These are phyloP conservation scores for Drosophila baimaii DNA, from an alignment of 1,140 invertebrate genomes.

Conservation along the genomic window DNA sequence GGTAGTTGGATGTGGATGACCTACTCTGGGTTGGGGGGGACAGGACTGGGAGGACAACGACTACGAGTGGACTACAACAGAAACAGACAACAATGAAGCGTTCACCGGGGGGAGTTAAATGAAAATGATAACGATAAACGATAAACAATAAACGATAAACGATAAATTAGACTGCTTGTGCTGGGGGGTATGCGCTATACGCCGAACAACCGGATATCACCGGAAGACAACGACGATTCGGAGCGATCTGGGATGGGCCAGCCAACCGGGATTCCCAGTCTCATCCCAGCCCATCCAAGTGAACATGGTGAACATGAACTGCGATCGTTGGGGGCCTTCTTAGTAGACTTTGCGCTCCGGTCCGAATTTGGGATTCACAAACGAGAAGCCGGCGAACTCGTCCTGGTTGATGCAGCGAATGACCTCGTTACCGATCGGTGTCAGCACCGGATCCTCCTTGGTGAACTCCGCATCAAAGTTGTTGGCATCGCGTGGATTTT, in stretches of 20 bases:
- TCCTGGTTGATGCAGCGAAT: slow-evolving; percentile 97
- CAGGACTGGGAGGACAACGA: slow-evolving; percentile 31
- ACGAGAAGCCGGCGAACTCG: slow-evolving; percentile 98
- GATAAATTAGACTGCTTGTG: slow-evolving; percentile 46
- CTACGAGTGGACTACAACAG: slow-evolving; percentile 41
- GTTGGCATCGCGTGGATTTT: slow-evolving; percentile 97
- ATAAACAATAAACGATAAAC: slow-evolving; percentile 1
- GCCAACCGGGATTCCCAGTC: slow-evolving; percentile 15
- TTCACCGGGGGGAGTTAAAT: slow-evolving; percentile 47
- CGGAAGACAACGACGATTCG: slow-evolving; percentile 8
- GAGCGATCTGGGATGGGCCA: slow-evolving; percentile 28
- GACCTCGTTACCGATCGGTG: slow-evolving; percentile 95
- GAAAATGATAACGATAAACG: slow-evolving; percentile 30
- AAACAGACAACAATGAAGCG: slow-evolving; percentile 79
- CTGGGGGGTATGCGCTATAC: slow-evolving; percentile 53
- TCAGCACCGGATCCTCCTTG: slow-evolving; percentile 97
- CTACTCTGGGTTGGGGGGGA: slow-evolving; percentile 26
- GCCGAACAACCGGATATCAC: slow-evolving; percentile 42
- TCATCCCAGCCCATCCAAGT: slow-evolving; percentile 11
- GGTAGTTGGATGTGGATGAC: slow-evolving; percentile 50
- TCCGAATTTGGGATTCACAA: slow-evolving; percentile 96
- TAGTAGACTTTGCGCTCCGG: slow-evolving; percentile 86
- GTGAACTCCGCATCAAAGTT: slow-evolving; percentile 99
- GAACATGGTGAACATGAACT: slow-evolving; percentile 25
- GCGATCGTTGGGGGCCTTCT: slow-evolving; percentile 34